phyloP scores from a whole-genome alignment of 2,113 vertebrate genomes.

The Mystacornis crossleyi region DNA sequence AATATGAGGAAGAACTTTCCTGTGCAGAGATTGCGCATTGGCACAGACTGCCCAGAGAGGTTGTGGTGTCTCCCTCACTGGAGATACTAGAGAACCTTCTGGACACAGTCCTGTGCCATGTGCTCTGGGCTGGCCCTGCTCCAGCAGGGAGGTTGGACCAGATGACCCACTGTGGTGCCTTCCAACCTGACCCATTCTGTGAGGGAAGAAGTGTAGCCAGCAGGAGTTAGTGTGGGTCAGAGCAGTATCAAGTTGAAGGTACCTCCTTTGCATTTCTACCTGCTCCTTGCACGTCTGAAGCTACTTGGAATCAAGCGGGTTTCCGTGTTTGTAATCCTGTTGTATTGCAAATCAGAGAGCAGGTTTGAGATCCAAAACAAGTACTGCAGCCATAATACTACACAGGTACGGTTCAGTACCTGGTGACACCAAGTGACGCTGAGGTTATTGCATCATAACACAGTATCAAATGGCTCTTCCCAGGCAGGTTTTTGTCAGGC shows the following conservation, averaged over 20 bases:
- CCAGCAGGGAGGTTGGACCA: too few relatives aligned
- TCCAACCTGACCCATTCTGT: not conserved
- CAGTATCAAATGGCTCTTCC: not conserved
- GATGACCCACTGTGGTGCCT: not conserved
- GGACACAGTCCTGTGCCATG: not conserved
- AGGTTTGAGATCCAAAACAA: not conserved
- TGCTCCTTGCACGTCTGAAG: accelerated
- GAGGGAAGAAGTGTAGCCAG: not conserved
- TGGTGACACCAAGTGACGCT: not conserved
- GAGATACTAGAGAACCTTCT: not conserved
- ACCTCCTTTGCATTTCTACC: not conserved
- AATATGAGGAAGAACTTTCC: not conserved
- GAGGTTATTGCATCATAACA: not conserved
- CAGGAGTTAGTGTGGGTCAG: not conserved
- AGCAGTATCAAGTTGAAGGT: not conserved
- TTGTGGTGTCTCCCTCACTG: not conserved
- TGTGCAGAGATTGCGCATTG: not conserved
- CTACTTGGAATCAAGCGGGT: accelerated
- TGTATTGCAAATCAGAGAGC: not conserved
- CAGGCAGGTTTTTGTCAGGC: not conserved
- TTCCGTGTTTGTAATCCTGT: not conserved
- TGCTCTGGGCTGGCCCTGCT: not conserved
- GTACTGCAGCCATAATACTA: accelerated
- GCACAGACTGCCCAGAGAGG: not conserved
- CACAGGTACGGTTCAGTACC: accelerated